A percentile compares a stretch with the other conserved stretches of the same genome.
Evolutionary conservation across 2,113 vertebrate genomes (phyloP).

Genomic region (Plectropomus leopardus): DNA sequence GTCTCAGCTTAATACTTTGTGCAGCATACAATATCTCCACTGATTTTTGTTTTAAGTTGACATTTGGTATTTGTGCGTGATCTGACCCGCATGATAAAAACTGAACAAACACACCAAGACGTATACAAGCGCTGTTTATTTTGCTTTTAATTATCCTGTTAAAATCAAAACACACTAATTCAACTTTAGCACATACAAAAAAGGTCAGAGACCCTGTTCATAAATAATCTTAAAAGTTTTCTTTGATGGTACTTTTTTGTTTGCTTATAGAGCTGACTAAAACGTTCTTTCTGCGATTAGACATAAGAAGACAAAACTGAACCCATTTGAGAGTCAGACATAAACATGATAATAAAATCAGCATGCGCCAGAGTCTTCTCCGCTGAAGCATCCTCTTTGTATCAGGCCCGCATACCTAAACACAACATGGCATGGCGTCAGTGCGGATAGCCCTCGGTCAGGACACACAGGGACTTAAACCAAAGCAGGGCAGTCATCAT

Average conservation of each 20-base stretch:
- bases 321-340: constrained; percentile 64
- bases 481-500: constrained; percentile 72
- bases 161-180: constrained; percentile 19
- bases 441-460: constrained; percentile 69
- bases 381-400: constrained; percentile 60
- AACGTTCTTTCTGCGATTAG: constrained; percentile 25
- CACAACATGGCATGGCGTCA: constrained; percentile 66
- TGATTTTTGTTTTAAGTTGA: constrained; percentile 4
- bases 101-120: background rate
- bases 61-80: background rate
- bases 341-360: constrained; percentile 79
- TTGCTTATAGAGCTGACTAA: constrained; percentile 66
- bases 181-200: constrained; percentile 23
- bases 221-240: constrained; percentile 29
- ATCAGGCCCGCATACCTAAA: constrained; percentile 58
- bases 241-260: constrained; percentile 39
- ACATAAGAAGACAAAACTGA: constrained; percentile 52
- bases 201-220: constrained; percentile 1
- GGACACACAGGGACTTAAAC: constrained; percentile 67
- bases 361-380: constrained; percentile 58
- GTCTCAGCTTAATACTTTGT: too few relatives aligned
- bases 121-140: background rate
- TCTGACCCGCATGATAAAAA: constrained; percentile 11
- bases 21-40: background rate
- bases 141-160: constrained; percentile 7